Evolutionary conservation across 2,888 invertebrate genomes (phyloP), one percentile per base, ranked within the genome.

Genomic region (Polydrusus cervinus): DNA sequence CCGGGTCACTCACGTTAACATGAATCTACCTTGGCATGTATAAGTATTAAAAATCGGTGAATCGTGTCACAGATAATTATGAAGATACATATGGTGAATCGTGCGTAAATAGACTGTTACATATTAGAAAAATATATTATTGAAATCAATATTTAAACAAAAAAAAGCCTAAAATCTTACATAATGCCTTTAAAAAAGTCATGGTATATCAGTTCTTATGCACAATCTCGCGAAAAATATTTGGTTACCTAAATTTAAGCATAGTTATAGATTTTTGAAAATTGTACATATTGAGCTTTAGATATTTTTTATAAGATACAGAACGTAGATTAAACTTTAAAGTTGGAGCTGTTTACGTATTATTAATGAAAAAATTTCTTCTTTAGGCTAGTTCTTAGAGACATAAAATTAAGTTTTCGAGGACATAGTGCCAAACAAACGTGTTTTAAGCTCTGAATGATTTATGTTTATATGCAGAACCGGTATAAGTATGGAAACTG

Each of bases 251-350:
- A 76, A 72, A 76, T 72, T 68, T 30, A 60, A 72, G 72, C 76
- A 18, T 47, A 71, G 53, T 57, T 43, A 49, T 65, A 66, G 62
- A 47, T 60, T 49, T 68, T 68, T 55, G 66, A 76, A 72, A 69
- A 72, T 40, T 76, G 76, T 76, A 72, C 43, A 76, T 71, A 69
- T 51, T 60, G 72, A 76, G 76, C 76, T 76, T 76, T 76, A 76
- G 76, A 76, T 76, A 76, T 76, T 76, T 76, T 76, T 76, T 76
- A 76, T 76, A 72, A 76, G 53, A 76, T 75, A 75, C 64, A 62
- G 45, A 68, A 55, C 51, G 43, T 75, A 75, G 67, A 45, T 16
- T 75, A 71, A 71, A 67, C 61, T 75, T 75, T 72, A 72, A 64
- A 69, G 53, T 76, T 60, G 72, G 75, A 67, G 69, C 69, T 69